Conservation (phyloP, 2,113 vertebrate genomes). For the Triplophysa dalaica region DNA sequence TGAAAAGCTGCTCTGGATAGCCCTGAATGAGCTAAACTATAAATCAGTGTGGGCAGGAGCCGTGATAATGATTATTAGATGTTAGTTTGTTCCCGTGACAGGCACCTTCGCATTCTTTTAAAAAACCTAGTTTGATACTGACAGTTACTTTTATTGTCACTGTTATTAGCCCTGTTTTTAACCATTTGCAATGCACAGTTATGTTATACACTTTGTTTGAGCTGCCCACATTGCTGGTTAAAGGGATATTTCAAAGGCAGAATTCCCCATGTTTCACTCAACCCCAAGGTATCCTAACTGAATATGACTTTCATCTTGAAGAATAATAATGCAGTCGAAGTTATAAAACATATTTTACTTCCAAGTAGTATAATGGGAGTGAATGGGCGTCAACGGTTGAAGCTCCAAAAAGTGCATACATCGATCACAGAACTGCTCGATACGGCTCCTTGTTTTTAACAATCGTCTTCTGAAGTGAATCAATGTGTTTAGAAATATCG, state of each 20-base stretch:
- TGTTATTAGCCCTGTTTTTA: background rate
- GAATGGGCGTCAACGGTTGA: too few species aligned
- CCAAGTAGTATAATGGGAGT: too few species aligned
- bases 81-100: conserved; percentile 9
- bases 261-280: too few species aligned
- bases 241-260: background rate
- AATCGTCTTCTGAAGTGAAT: too few species aligned
- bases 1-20: background rate
- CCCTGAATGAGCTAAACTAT: background rate
- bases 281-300: too few species aligned
- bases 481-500: too few species aligned
- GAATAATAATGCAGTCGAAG: too few species aligned
- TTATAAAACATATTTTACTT: too few species aligned
- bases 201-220: background rate
- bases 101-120: conserved; percentile 18
- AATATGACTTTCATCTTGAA: too few species aligned
- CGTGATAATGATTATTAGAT: conserved; percentile 39
- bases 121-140: conserved; percentile 20
- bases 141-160: background rate
- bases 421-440: too few species aligned
- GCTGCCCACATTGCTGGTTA: background rate
- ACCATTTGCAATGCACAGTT: background rate
- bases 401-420: too few species aligned
- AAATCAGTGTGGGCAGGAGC: conserved; percentile 3
- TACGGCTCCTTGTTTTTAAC: too few species aligned